phyloP scores from a whole-genome alignment of 2,113 vertebrate genomes.

The Potamarius usumacintae region DNA sequence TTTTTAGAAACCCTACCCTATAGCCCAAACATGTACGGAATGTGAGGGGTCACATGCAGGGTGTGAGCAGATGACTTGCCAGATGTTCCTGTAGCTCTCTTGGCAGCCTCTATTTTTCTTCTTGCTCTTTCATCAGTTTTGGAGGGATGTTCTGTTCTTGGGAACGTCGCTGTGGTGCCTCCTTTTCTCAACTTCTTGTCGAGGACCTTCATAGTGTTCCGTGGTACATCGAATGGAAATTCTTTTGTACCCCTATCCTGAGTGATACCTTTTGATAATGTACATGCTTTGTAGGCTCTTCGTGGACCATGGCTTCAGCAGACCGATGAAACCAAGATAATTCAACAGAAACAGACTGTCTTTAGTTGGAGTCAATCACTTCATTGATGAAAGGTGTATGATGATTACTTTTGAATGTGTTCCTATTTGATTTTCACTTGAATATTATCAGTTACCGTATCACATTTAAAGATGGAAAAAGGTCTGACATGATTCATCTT shows the following conservation, averaged over 20 bases:
- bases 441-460: background rate
- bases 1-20: background rate
- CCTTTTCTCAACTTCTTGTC: background rate
- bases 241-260: background rate
- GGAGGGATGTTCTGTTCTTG: background rate
- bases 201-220: background rate
- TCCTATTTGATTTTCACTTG: too few species aligned
- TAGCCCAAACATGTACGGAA: background rate
- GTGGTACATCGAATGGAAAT: background rate
- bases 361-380: background rate
- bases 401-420: background rate
- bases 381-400: background rate
- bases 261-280: background rate
- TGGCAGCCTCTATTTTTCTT: background rate
- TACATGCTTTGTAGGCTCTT: background rate
- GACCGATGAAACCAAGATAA: background rate
- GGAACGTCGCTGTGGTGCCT: background rate
- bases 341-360: background rate
- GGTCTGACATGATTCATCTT: background rate
- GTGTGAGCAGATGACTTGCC: background rate
- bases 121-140: background rate
- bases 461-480: background rate
- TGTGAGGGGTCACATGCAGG: background rate
- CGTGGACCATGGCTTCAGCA: background rate
- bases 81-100: background rate